phyloP scores from a whole-genome alignment of 2,888 invertebrate genomes.

The Orthosia cruda region DNA sequence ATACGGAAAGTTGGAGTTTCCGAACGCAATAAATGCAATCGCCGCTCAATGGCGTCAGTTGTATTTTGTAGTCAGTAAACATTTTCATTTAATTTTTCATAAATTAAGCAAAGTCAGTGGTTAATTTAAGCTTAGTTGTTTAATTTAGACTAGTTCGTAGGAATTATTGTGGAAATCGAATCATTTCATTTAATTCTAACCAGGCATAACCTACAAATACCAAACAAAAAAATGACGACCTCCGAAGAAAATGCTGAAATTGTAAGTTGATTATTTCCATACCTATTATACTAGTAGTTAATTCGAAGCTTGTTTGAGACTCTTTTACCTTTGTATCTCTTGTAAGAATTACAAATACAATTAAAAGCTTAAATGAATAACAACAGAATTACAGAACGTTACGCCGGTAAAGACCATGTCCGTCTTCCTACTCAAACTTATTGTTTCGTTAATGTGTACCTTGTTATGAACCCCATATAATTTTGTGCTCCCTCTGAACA shows the following conservation, averaged over 20 bases:
- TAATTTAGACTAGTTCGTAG: neutral
- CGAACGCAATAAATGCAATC: too few species aligned
- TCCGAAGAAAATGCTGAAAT: slow-evolving; percentile 81
- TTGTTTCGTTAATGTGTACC: neutral
- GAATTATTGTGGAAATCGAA: neutral
- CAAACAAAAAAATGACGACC: slow-evolving; percentile 66
- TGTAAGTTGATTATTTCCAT: slow-evolving; percentile 73
- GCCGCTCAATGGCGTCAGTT: neutral
- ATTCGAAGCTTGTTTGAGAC: neutral
- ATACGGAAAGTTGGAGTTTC: too few species aligned
- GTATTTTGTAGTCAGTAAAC: slow-evolving; percentile 5
- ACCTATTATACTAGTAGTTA: too few species aligned
- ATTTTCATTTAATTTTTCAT: neutral
- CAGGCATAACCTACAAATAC: slow-evolving; percentile 52
- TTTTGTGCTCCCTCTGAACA: too few species aligned
- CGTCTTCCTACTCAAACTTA: too few species aligned
- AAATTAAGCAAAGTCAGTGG: neutral
- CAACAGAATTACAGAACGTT: neutral
- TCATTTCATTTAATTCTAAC: neutral
- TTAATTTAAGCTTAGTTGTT: neutral
- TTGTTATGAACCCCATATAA: neutral
- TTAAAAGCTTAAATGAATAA: neutral
- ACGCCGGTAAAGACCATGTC: neutral
- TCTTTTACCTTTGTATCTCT: neutral
- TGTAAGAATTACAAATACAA: neutral